Conservation (phyloP, 2,113 vertebrate genomes). For the Corvus cornix region DNA sequence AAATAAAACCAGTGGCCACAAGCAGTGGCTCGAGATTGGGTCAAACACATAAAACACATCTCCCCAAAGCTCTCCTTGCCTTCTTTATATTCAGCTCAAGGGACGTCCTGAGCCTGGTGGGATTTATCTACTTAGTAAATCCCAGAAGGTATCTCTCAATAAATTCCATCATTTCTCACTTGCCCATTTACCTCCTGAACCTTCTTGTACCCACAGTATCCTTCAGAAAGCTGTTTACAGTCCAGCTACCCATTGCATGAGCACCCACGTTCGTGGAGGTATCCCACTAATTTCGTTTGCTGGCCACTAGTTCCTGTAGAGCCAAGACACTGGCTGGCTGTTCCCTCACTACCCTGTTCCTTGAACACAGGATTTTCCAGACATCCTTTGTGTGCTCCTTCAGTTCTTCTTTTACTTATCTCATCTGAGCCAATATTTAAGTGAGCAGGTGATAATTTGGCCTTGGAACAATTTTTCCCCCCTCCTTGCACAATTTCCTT, state of each 20-base stretch:
- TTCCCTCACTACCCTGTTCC: background rate
- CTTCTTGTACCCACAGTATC: background rate
- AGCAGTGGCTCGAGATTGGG: background rate
- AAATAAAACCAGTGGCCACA: background rate
- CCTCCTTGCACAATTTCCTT: background rate
- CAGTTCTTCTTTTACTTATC: background rate
- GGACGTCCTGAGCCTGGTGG: background rate
- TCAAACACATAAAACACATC: background rate
- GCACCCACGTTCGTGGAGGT: background rate
- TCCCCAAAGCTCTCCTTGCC: background rate
- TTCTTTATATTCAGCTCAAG: background rate
- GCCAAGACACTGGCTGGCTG: background rate
- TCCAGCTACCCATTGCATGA: background rate
- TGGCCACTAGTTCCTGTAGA: background rate
- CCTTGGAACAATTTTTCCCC: background rate
- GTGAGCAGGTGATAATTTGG: background rate
- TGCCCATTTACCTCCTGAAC: background rate
- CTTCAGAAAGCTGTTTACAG: background rate
- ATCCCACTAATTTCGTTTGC: background rate
- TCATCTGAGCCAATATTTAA: background rate
- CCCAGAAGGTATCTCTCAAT: background rate
- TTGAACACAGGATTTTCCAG: background rate
- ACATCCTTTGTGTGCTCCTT: background rate
- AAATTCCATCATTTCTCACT: background rate
- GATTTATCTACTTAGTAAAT: background rate